A percentile compares a stretch with the other conserved stretches of the same genome.
Conservation (phyloP, 2,888 invertebrate genomes). For the Dilophus febrilis region DNA sequence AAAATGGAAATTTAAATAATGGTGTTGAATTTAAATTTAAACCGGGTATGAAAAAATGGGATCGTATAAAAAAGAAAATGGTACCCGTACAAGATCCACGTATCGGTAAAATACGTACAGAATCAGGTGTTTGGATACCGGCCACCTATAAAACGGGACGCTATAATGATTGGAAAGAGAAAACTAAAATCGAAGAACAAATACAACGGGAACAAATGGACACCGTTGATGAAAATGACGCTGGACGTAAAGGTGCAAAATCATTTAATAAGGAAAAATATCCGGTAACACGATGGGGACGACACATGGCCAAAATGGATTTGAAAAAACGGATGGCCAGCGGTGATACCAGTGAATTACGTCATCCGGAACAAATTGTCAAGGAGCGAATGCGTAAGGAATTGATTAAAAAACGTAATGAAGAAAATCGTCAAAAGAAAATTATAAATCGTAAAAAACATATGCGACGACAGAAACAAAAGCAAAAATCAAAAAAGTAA, state of each 20-base stretch:
- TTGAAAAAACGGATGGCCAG: conserved; percentile 33
- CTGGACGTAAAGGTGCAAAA: not conserved
- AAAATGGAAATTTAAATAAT: conserved; percentile 44
- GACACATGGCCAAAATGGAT: conserved; percentile 57
- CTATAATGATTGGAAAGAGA: conserved; percentile 73
- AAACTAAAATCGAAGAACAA: conserved; percentile 34
- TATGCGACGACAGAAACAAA: conserved; percentile 16
- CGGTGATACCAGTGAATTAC: conserved; percentile 38
- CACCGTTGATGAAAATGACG: conserved; percentile 17
- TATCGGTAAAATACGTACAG: conserved; percentile 74
- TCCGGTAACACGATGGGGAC: conserved; percentile 54
- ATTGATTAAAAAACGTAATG: conserved; percentile 44
- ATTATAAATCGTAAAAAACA: conserved; percentile 28
- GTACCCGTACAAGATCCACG: conserved; percentile 41
- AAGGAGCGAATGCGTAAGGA: conserved; percentile 44
- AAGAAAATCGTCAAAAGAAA: conserved; percentile 29
- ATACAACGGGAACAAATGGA: conserved; percentile 18
- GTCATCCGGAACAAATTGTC: conserved; percentile 58
- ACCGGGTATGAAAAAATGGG: conserved; percentile 64
- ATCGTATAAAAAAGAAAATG: conserved; percentile 91
- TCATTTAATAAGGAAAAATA: conserved; percentile 14
- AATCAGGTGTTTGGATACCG: conserved; percentile 88
- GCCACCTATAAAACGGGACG: conserved; percentile 85
- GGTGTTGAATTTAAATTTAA: conserved; percentile 47
- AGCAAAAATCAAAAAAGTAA: conserved; percentile 4